These are phyloP conservation scores for Casuarius casuarius DNA, from an alignment of 2,113 vertebrate species.

Conservation along the genomic window DNA sequence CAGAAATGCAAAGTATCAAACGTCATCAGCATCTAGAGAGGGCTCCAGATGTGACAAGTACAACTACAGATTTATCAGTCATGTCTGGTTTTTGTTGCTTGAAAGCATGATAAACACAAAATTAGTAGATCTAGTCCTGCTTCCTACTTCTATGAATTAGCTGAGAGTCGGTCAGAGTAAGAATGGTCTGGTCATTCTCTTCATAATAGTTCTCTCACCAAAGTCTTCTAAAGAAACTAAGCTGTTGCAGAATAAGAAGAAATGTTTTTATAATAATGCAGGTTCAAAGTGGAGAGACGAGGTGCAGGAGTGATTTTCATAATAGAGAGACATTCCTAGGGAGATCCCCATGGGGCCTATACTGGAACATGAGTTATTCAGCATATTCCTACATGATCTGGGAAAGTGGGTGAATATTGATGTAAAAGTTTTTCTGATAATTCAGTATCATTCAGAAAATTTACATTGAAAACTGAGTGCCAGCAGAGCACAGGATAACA, in stretches of 20 bases:
- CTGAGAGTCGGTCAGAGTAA: not conserved
- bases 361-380: conserved; percentile 12
- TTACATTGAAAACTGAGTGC: not conserved
- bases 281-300: not conserved
- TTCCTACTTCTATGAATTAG: not conserved
- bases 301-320: not conserved
- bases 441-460: not conserved
- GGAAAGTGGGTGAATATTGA: not conserved
- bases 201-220: not conserved
- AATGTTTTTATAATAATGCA: not conserved
- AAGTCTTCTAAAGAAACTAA: conserved; percentile 13
- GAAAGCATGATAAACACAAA: not conserved
- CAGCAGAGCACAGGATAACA: not conserved
- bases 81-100: not conserved
- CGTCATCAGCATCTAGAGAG: not conserved
- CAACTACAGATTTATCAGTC: not conserved
- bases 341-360: not conserved
- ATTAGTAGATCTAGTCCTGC: not conserved
- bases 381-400: not conserved
- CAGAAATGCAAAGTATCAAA: not conserved
- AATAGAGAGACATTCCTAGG: not conserved
- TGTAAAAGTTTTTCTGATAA: not conserved
- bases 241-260: not conserved
- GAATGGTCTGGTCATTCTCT: not conserved
- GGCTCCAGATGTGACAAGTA: not conserved